These are phyloP conservation scores for Cryptoprocta ferox DNA, from an alignment of 2,797 vertebrate genomes.

Conservation along the genomic window DNA sequence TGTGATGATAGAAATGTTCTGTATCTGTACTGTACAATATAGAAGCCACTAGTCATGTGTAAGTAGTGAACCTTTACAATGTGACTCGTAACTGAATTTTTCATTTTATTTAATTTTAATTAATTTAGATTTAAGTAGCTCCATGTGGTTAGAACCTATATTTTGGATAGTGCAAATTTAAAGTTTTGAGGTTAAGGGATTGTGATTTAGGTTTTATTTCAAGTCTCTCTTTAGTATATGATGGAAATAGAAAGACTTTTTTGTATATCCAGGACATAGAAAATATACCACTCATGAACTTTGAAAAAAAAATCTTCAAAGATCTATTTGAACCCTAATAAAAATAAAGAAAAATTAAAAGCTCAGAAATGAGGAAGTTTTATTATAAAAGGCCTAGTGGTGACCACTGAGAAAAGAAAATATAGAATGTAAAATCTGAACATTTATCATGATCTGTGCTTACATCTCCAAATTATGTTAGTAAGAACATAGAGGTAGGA, in stretches of 20 bases:
- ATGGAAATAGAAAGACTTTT: background rate
- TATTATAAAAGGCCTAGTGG: background rate
- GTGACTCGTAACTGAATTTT: background rate
- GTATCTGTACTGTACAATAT: background rate
- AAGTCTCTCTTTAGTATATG: background rate
- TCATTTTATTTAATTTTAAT: background rate
- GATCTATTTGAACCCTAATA: background rate
- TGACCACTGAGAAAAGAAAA: background rate
- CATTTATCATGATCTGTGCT: background rate
- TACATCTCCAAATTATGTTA: background rate
- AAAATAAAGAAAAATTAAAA: constrained; percentile 14
- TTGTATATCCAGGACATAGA: background rate
- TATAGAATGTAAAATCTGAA: background rate
- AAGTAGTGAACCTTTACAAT: background rate
- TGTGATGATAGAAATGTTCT: background rate
- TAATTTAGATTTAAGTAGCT: background rate
- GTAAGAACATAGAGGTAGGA: background rate
- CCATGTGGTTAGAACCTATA: background rate
- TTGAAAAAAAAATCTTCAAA: background rate
- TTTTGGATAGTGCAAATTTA: background rate
- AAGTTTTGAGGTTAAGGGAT: background rate
- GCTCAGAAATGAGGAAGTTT: background rate
- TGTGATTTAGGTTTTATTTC: background rate
- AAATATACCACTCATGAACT: background rate
- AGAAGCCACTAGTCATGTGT: background rate